Conservation (phyloP, 1,140 invertebrate genomes). For the Ceratosolen solmsi region DNA sequence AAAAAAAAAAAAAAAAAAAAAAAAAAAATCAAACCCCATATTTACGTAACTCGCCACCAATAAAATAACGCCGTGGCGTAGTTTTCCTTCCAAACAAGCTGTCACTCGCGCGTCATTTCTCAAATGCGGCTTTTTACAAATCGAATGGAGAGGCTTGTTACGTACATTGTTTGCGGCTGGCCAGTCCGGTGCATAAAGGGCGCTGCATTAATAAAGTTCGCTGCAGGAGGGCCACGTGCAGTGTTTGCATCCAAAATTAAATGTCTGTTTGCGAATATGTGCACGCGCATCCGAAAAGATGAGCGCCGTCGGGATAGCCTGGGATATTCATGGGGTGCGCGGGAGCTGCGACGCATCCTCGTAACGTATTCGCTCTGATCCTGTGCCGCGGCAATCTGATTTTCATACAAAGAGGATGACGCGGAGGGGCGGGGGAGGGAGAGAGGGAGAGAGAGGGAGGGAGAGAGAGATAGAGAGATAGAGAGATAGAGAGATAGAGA, state of each 20-base stretch:
- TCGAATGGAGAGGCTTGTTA: not conserved
- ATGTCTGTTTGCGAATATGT: slow-evolving; percentile 64
- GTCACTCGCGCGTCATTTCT: too few relatives aligned
- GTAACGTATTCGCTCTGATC: slow-evolving; percentile 67
- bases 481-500: not conserved
- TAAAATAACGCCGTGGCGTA: too few relatives aligned
- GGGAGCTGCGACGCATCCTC: slow-evolving; percentile 49
- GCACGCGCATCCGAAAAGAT: slow-evolving; percentile 45
- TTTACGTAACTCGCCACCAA: too few relatives aligned
- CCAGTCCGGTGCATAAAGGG: slow-evolving; percentile 18
- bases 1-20: too few relatives aligned
- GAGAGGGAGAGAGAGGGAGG: not conserved
- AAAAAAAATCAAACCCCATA: too few relatives aligned
- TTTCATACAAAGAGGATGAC: slow-evolving; percentile 36
- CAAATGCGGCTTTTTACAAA: not conserved
- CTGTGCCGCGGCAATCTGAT: slow-evolving; percentile 46
- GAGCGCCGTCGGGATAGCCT: slow-evolving; percentile 29
- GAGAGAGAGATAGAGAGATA: not conserved
- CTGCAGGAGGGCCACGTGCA: not conserved
- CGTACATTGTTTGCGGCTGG: slow-evolving; percentile 47
- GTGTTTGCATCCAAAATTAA: slow-evolving; percentile 68
- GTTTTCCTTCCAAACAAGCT: too few relatives aligned
- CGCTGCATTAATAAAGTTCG: slow-evolving; percentile 49
- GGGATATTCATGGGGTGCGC: not conserved
- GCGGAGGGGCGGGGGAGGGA: not conserved